Evolutionary conservation across 2,113 vertebrate species (phyloP), one percentile per base, ranked within the genome.

Genomic region (Tursiops truncatus): DNA sequence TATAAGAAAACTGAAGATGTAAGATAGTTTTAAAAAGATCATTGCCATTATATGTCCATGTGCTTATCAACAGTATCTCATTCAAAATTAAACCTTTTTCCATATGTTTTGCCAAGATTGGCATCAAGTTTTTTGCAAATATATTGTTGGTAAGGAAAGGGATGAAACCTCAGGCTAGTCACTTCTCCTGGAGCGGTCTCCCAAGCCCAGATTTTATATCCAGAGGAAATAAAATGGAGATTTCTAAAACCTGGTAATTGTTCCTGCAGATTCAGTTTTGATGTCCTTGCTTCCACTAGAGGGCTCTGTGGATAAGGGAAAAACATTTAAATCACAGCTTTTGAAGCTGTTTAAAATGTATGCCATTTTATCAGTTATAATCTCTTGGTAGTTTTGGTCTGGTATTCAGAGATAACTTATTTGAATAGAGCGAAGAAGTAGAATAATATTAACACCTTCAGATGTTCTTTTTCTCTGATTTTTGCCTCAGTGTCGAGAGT

Each of bases 281-380:
- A 25, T 6, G 7, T 14, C 1, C 1, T 33, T 81, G 31, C 12
- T 23, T 44, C 98, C 98, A 97, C 97, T 96, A 98, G 98, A 94
- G 98, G 98, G 98, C 95, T 53, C 97, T 94, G 50, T 76, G 15
- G 94, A 1, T 76, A 92, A 71, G 79, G 92, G 89, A 71, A 96
- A 95, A 62, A 28, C 8, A 70, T 82, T 58, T 1, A n/a, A 74
- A 38, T 36, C 21, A 3, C 0, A 50, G 67, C 36, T 82, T 87
- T 58, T 6, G 53, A 67, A 84, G 44, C 26, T 14, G 3, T 84
- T 95, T 80, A 25, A 74, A 94, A 41, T 6, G 25, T 3, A 5
- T 28, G 41, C 4, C 23, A 44, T 88, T 67, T 92, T 58, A 15
- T 23, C 38, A 38, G 5, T 17, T 28, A 28, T 1, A 63, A 13